Evolutionary conservation across 2,888 invertebrate species (phyloP).

Genomic region (Drosophila borborema): DNA sequence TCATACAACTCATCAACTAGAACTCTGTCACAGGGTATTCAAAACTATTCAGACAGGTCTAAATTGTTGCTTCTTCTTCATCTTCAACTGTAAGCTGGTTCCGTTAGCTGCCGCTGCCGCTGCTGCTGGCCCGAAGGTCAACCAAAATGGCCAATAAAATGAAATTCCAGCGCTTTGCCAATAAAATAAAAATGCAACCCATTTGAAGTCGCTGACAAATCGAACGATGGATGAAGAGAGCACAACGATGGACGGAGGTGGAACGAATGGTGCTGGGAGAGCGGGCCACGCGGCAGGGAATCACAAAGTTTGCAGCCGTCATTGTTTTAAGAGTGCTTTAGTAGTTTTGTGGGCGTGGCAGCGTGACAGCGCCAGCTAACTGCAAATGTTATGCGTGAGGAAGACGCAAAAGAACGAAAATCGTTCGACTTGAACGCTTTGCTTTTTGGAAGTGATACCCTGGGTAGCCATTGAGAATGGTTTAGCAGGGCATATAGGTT

Average conservation of each 20-base stretch:
- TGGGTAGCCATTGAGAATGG: not conserved
- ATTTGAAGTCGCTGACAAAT: conserved; percentile 76
- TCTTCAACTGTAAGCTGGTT: not conserved
- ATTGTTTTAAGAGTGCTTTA: conserved; percentile 63
- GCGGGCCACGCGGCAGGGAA: not conserved
- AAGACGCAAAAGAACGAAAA: conserved; percentile 30
- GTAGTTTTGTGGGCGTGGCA: conserved; percentile 62
- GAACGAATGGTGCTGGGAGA: not conserved
- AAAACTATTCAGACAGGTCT: conserved; percentile 27
- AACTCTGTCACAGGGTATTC: conserved; percentile 5
- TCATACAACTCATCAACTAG: not conserved
- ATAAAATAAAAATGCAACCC: conserved; percentile 70
- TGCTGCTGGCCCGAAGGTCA: conserved; percentile 61
- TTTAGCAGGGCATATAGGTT: not conserved
- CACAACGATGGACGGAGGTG: not conserved
- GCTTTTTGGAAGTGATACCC: not conserved
- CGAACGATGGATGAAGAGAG: conserved; percentile 42
- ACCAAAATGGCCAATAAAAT: conserved; percentile 77
- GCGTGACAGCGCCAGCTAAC: conserved; percentile 58
- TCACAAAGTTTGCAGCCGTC: conserved; percentile 66
- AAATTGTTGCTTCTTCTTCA: not conserved
- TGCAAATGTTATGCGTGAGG: conserved; percentile 68
- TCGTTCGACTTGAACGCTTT: conserved; percentile 32
- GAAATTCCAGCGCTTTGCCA: conserved; percentile 72
- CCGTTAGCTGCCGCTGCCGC: conserved; percentile 1